Evolutionary conservation across 2,113 vertebrate species (phyloP).

Genomic region (Lipophrys pholis): DNA sequence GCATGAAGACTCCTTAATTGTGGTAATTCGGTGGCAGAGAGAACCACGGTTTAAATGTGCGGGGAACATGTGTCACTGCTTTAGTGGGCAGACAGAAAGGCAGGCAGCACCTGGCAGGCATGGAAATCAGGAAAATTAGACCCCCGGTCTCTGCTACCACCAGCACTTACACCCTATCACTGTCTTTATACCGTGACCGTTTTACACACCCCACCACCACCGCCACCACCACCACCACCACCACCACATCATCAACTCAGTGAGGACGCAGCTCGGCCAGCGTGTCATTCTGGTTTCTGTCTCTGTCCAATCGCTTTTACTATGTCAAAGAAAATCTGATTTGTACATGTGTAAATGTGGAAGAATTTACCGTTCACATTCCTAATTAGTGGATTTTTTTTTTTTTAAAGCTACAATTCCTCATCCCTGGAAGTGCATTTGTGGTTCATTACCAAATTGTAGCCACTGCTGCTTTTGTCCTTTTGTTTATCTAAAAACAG

Average conservation of each 20-base stretch:
- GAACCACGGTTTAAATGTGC: constrained; percentile 63
- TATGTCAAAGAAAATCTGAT: no score
- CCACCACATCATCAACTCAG: constrained; percentile 18
- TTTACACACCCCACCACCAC: constrained; percentile 24
- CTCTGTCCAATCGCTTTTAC: background rate
- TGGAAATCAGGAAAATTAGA: constrained; percentile 75
- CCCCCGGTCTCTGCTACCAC: constrained; percentile 65
- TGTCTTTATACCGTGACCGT: constrained; percentile 48
- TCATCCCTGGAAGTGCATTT: background rate
- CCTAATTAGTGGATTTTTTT: background rate
- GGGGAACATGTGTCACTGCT: constrained; percentile 76
- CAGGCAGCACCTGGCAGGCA: constrained; percentile 73
- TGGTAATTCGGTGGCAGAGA: constrained; percentile 79
- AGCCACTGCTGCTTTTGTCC: constrained; percentile 6
- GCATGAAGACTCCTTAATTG: constrained; percentile 80
- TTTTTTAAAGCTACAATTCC: background rate
- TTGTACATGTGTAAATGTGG: background rate
- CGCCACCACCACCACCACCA: background rate
- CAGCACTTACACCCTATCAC: constrained; percentile 61
- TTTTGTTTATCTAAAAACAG: constrained; percentile 16
- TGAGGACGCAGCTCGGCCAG: background rate
- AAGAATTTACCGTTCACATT: background rate
- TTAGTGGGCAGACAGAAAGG: constrained; percentile 67
- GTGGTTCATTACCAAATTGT: background rate
- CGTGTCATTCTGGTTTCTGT: background rate